These are phyloP conservation scores for Tipula confusa DNA, from an alignment of 2,888 invertebrate species.

Conservation along the genomic window DNA sequence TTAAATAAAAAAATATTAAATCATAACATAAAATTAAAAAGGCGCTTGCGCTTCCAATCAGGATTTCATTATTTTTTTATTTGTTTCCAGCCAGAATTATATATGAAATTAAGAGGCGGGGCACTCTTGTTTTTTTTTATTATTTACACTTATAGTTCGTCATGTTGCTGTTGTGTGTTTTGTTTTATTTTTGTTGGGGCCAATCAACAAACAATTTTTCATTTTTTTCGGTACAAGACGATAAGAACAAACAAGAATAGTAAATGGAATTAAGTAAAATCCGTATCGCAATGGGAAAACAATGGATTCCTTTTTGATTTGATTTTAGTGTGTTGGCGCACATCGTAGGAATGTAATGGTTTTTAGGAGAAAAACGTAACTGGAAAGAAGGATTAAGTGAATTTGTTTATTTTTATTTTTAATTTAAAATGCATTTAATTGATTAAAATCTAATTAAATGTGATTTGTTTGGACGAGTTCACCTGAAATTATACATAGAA, in stretches of 20 bases:
- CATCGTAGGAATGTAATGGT: neutral
- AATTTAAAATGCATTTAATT: neutral
- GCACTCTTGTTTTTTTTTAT: neutral
- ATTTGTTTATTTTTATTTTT: neutral
- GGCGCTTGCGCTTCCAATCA: neutral
- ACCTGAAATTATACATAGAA: too few relatives aligned
- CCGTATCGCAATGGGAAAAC: neutral
- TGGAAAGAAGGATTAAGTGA: neutral
- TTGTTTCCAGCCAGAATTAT: neutral
- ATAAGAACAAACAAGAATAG: neutral
- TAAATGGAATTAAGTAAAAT: neutral
- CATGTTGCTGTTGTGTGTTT: neutral
- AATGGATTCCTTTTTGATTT: neutral
- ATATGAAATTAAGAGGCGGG: constrained; percentile 9
- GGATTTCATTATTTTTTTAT: neutral
- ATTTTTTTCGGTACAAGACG: neutral
- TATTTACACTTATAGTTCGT: neutral
- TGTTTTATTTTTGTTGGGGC: neutral
- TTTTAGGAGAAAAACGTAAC: neutral
- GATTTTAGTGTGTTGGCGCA: neutral
- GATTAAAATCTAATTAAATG: neutral
- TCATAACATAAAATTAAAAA: neutral
- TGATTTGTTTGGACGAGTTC: neutral
- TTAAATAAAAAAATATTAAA: neutral
- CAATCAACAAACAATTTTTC: neutral